Evolutionary conservation across 2,888 invertebrate species (phyloP).

Genomic region (Corythucha ciliata): DNA sequence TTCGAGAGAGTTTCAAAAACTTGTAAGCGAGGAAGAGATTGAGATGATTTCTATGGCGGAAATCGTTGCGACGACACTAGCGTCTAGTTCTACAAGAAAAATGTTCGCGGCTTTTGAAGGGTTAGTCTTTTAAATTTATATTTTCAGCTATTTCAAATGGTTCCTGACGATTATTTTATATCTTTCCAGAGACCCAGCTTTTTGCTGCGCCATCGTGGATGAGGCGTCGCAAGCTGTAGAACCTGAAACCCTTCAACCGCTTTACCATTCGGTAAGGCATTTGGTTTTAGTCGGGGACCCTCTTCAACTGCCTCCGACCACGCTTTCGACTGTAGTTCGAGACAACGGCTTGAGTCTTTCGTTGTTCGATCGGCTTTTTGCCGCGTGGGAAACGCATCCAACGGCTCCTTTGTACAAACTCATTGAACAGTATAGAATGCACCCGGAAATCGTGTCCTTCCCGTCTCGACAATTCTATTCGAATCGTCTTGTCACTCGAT

Average conservation of each 20-base stretch:
- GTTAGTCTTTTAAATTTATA: neutral
- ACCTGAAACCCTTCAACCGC: conserved; percentile 68
- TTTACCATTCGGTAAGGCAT: conserved; percentile 62
- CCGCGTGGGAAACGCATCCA: conserved; percentile 36
- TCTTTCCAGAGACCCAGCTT: conserved; percentile 10
- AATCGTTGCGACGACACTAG: conserved; percentile 61
- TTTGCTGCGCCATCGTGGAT: conserved; percentile 59
- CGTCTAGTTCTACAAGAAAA: conserved; percentile 40
- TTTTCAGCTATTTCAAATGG: neutral
- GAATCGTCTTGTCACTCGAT: too few relatives aligned
- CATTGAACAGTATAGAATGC: conserved; percentile 76
- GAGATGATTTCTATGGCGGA: conserved; percentile 50
- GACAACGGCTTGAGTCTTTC: conserved; percentile 62
- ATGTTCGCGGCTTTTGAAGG: conserved; percentile 9
- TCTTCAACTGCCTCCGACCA: conserved; percentile 71
- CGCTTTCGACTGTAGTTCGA: conserved; percentile 60
- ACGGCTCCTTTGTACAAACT: conserved; percentile 41
- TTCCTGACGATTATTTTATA: neutral
- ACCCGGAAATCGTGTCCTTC: conserved; percentile 65
- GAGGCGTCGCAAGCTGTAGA: conserved; percentile 84
- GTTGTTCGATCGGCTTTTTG: conserved; percentile 63
- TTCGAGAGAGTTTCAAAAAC: conserved; percentile 5
- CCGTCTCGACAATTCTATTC: conserved; percentile 64
- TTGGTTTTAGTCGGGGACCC: conserved; percentile 81
- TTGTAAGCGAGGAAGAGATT: conserved; percentile 21